Evolutionary conservation across 2,797 vertebrate genomes (phyloP), one percentile per base, ranked within the genome.

Genomic region (Danio tinwini): DNA sequence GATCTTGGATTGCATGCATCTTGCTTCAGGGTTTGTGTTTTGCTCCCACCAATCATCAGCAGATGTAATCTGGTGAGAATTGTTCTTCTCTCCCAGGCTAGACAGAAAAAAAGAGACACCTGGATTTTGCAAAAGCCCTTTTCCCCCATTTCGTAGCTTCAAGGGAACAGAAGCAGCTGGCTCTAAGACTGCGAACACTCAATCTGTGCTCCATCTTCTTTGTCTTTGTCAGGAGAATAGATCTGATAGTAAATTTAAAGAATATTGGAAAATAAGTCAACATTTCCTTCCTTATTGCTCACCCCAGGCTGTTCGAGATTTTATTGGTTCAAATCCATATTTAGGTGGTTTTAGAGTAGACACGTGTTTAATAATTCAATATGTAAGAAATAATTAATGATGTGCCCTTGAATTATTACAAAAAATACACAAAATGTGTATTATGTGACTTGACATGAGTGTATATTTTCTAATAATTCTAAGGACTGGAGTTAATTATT

Each of bases 61-160:
- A 91, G 92, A 93, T 93, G 85, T 87, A 91, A 93, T 92, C 91
- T 92, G 86, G 88, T 85, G 90, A 85, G 88, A 86, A 90, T 85
- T 81, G 80, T 64, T 81, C 74, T 77, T 16, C 83, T 74, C 73
- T 82, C 76, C 65, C 75, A 74, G 65, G 67, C 63, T 77, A 77
- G 65, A 72, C 74, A 67, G 61, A 74, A 56, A 71, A 78, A 62
- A 76, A 76, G 67, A 81, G 76, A 86, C 85, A 88, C 86, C 86
- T 88, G 87, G 86, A 85, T 85, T 87, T 83, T 61, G 78, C 56
- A 85, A 71, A 83, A 74, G 40, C 45, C n/a, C 39, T 61, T 62
- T 76, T 76, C 55, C 61, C 42, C 47, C 59, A 11, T 47, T 67
- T 71, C 45, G 52, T 75, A 45, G 62, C 79, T 70, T 70, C 14